These are phyloP conservation scores for Coranthus polyacanthus DNA, from an alignment of 2,797 vertebrate genomes.

Conservation along the genomic window DNA sequence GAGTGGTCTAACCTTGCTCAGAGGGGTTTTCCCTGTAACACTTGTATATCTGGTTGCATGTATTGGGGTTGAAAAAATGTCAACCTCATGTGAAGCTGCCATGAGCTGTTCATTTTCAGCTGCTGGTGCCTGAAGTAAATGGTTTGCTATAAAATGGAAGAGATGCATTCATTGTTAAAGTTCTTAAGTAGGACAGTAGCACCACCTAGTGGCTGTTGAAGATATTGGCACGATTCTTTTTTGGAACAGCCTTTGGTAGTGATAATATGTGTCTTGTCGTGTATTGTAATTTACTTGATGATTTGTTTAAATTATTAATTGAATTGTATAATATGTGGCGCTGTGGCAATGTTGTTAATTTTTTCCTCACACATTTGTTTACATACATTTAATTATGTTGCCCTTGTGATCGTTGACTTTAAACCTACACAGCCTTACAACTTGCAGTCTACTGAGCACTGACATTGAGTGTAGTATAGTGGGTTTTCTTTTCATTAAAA, in stretches of 20 bases:
- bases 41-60: slow-evolving; percentile 71
- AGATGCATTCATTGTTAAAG: slow-evolving; percentile 41
- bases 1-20: slow-evolving; percentile 80
- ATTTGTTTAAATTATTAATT: too few species aligned
- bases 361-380: too few species aligned
- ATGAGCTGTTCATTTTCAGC: slow-evolving; percentile 78
- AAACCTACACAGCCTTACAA: too few species aligned
- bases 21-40: slow-evolving; percentile 67
- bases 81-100: slow-evolving; percentile 76
- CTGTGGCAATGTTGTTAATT: too few species aligned
- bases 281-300: too few species aligned
- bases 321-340: too few species aligned
- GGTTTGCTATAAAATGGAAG: slow-evolving; percentile 67
- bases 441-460: too few species aligned
- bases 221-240: neutral
- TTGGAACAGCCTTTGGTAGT: neutral
- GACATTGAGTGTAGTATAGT: neutral
- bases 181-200: slow-evolving; percentile 45
- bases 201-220: slow-evolving; percentile 74
- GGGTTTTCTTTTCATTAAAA: neutral
- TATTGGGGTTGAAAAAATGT: slow-evolving; percentile 79
- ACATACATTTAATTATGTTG: too few species aligned
- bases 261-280: too few species aligned
- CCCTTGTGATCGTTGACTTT: too few species aligned
- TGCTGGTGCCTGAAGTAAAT: slow-evolving; percentile 66